Percentiles rank a stretch among this genome's conserved stretches.
Evolutionary conservation across 2,797 vertebrate species (phyloP).

Genomic region (Acipenser ruthenus): DNA sequence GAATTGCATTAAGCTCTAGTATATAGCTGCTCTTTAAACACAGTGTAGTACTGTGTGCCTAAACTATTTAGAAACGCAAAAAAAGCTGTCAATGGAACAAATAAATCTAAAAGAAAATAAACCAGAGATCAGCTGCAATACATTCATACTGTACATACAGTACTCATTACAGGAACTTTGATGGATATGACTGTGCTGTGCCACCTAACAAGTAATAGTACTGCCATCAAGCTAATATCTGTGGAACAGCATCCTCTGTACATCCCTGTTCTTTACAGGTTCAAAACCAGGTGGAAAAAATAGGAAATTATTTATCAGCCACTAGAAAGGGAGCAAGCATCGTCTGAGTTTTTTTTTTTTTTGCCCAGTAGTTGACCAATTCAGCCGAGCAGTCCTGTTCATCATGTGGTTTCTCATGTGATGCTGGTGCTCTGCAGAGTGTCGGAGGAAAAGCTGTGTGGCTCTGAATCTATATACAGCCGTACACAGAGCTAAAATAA

Average conservation of each 20-base stretch:
- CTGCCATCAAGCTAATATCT: constrained; percentile 72
- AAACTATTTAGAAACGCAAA: too few relatives aligned
- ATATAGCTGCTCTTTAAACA: too few relatives aligned
- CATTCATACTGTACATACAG: too few relatives aligned
- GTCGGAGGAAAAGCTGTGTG: constrained; percentile 52
- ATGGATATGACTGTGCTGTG: constrained; percentile 24
- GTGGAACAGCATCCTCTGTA: constrained; percentile 61
- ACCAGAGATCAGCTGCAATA: too few relatives aligned
- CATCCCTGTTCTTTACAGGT: constrained; percentile 27
- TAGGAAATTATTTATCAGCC: constrained; percentile 21
- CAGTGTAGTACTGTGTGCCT: too few relatives aligned
- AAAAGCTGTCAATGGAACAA: too few relatives aligned
- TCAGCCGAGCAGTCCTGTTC: constrained; percentile 44
- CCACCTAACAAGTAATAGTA: constrained; percentile 59
- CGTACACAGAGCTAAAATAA: constrained; percentile 36
- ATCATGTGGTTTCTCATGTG: constrained; percentile 62
- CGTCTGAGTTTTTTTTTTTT: constrained; percentile 15
- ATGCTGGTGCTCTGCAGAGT: constrained; percentile 47
- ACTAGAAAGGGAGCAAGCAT: constrained; percentile 32
- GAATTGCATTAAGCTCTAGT: too few relatives aligned
- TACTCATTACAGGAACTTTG: neutral
- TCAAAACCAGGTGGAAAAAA: constrained; percentile 12
- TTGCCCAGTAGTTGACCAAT: constrained; percentile 47
- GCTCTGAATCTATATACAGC: constrained; percentile 49
- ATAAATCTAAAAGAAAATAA: too few relatives aligned